A percentile compares a stretch with the other conserved stretches of the same genome.
Conservation (phyloP, 2,113 vertebrate genomes). For the Neolamprologus tretocephalus region DNA sequence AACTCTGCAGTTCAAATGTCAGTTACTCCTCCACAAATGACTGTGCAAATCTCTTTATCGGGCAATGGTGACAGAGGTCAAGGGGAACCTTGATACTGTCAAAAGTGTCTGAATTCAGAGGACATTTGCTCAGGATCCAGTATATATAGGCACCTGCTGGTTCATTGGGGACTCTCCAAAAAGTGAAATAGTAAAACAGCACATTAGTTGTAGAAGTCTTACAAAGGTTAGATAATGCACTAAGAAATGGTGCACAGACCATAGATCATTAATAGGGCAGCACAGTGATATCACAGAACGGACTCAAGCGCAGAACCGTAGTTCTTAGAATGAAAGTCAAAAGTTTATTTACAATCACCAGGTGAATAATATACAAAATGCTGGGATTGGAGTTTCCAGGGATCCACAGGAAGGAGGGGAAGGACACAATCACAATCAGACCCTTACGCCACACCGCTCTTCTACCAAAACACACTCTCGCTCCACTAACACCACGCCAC, state of each 20-base stretch:
- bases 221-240: background rate
- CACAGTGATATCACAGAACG: fast-evolving
- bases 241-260: background rate
- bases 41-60: background rate
- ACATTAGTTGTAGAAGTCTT: background rate
- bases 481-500: fast-evolving
- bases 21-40: fast-evolving
- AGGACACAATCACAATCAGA: background rate
- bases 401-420: background rate
- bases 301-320: fast-evolving
- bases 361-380: background rate
- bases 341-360: background rate
- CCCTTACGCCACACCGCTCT: background rate
- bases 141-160: background rate
- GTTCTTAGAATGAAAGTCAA: background rate
- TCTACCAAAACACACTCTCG: background rate
- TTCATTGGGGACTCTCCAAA: background rate
- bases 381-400: fast-evolving
- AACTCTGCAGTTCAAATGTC: background rate
- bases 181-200: background rate
- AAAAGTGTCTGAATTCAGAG: background rate
- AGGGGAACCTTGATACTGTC: fast-evolving
- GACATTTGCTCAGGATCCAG: background rate
- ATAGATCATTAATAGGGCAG: background rate
- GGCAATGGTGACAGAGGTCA: background rate